Base-by-base conservation (phyloP, 92 coral and sea anemone genomes). In the Pocillopora grandis region DNA sequence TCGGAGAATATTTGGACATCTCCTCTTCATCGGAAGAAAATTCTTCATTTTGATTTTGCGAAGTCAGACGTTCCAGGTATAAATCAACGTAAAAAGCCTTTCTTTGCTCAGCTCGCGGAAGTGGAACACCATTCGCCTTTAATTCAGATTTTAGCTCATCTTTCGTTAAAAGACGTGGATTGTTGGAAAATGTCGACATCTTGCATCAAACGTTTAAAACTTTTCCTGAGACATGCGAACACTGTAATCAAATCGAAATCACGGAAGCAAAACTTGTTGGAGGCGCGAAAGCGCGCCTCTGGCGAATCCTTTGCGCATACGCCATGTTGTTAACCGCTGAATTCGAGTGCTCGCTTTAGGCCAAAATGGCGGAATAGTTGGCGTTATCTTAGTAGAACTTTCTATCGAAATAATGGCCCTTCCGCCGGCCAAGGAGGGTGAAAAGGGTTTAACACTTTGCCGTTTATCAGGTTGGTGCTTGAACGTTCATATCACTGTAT, bases 11-110 rank as follows among this genome's bases (percentile, higher is more conserved):
- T 11, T 58, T 79, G 9, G 76, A 37, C 35, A 37, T 2, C 58
- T 88, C 94, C 67, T 97, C 99, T 61, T 97, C 99, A 78, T 94
- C 99, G 5, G 99, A 94, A 17, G 98, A 94, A 80, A 89, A 90
- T 15, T 36, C 68, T 18, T 48, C 84, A 1, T 81, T 78, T 17
- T 85, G 75, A 33, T 92, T 90, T 80, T 82, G 94, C 15, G 99
- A 92, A 12, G 97, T 94, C 88, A 97, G 86, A 63, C 89, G 92
- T 77, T 97, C 90, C 66, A 85, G 70, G 66, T 97, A 97, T 63
- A 97, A 79, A 21, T 88, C 88, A 58, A 97, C 98, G 56, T 97
- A 97, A 23, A 91, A 90, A 64, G 93, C 95, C 55, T 97, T 97
- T 60, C 72, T 90, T 76, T 92, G 98, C 58, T 97, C 99, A 56